These are phyloP conservation scores for Coreoperca whiteheadi DNA, from an alignment of 2,113 vertebrate genomes.

Conservation along the genomic window DNA sequence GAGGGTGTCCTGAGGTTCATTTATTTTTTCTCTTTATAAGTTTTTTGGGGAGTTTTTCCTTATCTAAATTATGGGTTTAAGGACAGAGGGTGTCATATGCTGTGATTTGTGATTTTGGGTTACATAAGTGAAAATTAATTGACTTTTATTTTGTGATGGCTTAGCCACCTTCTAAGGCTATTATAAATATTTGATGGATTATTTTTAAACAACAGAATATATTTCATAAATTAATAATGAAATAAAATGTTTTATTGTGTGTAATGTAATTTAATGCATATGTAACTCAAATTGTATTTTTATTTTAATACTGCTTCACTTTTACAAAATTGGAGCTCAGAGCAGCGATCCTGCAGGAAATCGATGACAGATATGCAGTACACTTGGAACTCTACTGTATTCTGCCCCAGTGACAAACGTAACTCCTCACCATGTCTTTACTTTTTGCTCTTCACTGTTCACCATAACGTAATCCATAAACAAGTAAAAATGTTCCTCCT, in stretches of 20 bases:
- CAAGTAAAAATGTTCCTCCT: not conserved
- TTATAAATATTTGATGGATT: not conserved
- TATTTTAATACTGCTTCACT: no score
- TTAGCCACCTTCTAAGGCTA: no score
- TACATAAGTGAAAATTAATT: not conserved
- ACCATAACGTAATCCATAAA: constrained; percentile 11
- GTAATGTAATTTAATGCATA: not conserved
- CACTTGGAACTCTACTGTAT: not conserved
- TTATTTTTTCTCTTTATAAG: not conserved
- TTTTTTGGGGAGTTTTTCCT: not conserved
- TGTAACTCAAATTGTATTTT: not conserved
- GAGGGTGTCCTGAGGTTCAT: not conserved
- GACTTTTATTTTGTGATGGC: not conserved
- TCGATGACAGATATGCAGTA: not conserved
- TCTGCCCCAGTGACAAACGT: not conserved
- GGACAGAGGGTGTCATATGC: no score
- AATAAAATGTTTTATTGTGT: not conserved
- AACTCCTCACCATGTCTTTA: not conserved
- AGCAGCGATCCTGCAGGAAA: no score
- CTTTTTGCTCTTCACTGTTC: not conserved
- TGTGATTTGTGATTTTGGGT: not conserved
- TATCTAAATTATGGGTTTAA: not conserved
- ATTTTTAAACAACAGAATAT: not conserved
- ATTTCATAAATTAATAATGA: not conserved
- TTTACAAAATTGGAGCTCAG: not conserved